Percentiles rank a stretch among this genome's conserved stretches.
These are phyloP conservation scores for Eurois occulta DNA, from an alignment of 2,888 invertebrate genomes.

Conservation along the genomic window DNA sequence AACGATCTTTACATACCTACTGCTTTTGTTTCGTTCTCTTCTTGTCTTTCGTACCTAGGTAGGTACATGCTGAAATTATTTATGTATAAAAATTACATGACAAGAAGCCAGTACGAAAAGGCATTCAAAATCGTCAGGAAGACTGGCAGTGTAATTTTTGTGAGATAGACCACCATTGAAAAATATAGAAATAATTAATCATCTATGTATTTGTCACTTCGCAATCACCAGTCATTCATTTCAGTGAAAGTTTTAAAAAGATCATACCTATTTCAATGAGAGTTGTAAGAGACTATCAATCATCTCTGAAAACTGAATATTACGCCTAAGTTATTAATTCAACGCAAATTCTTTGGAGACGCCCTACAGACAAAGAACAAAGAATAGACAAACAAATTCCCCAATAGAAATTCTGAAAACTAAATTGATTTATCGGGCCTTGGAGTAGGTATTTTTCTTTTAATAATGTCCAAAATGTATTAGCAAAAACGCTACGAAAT, in stretches of 20 bases:
- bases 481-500: background rate
- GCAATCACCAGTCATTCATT: slow-evolving; percentile 12
- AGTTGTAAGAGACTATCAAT: background rate
- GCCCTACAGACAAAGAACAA: background rate
- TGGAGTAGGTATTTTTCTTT: background rate
- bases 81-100: background rate
- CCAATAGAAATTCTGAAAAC: background rate
- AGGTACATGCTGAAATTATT: background rate
- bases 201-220: background rate
- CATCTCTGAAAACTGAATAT: slow-evolving; percentile 1
- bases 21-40: background rate
- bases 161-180: background rate
- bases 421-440: background rate
- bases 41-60: background rate
- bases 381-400: background rate
- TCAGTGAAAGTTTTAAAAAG: background rate
- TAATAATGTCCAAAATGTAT: background rate
- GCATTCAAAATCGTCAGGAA: background rate
- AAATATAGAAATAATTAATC: background rate
- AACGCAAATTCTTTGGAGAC: background rate
- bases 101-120: background rate
- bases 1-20: background rate
- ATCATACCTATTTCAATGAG: background rate
- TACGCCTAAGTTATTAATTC: slow-evolving; percentile 17
- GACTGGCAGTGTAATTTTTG: background rate